Evolutionary conservation across 2,797 vertebrate genomes (phyloP), one percentile per base, ranked within the genome.

Genomic region (Periophthalmus magnuspinnatus): DNA sequence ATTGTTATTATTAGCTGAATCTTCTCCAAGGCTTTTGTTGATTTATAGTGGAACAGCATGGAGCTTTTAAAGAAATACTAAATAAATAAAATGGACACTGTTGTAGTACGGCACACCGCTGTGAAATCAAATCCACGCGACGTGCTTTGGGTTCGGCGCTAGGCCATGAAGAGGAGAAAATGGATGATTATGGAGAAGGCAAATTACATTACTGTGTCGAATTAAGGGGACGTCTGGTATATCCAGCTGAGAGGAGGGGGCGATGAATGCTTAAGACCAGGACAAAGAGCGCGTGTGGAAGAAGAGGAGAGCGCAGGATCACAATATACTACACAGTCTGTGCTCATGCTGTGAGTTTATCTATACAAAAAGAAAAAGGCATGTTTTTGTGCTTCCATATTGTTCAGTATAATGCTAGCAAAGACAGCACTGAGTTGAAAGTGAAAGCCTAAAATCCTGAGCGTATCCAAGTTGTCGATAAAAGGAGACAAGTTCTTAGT

Each of bases 161-260:
- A 89, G 89, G 89, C 81, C 85, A 90, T 85, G 84, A 79, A 88
- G 89, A 87, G 56, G 80, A 87, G 78, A 88, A 90, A 91, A 91
- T 87, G 84, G 85, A 88, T 90, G 87, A 90, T 89, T 91, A 89
- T 81, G 86, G 86, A 82, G 86, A 81, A 80, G 79, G 74, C 54
- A 76, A 90, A 90, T 91, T 91, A 88, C 84, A 88, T 88, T 90
- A 86, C 82, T 73, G 85, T 89, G 88, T 84, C 84, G 85, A 92
- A 91, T 89, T 89, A 91, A 86, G 83, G 84, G 86, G 86, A 88
- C 81, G 81, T 86, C 83, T 90, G 87, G 80, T 83, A 88, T 84
- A 88, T 90, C 89, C 83, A 86, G 84, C 87, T 85, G 86, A 86
- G 78, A 84, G 86, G 69, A 79, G 75, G 80, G 70, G 76, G 68